Percentiles rank a stretch among this genome's conserved stretches.
Evolutionary conservation across 2,113 vertebrate species (phyloP).

Genomic region (Maccullochella peelii): DNA sequence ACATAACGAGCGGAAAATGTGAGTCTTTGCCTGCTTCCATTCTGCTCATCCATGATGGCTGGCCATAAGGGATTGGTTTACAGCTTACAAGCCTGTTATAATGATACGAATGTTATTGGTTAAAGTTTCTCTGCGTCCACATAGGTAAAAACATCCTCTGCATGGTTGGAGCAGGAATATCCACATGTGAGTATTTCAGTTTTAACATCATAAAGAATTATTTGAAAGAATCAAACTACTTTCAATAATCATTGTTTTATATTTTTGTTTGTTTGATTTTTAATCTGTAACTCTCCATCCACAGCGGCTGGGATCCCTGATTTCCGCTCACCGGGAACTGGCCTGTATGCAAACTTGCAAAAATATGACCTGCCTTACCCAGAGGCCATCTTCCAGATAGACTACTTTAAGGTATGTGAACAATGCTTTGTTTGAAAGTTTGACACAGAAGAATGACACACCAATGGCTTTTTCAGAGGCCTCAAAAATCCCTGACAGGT

Average conservation of each 20-base stretch:
- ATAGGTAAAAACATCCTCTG: slow-evolving; percentile 92
- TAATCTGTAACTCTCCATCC: slow-evolving; percentile 1
- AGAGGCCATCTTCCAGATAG: slow-evolving; percentile 93
- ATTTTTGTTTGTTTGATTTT: background rate
- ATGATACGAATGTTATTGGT: slow-evolving; percentile 9
- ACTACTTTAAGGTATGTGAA: slow-evolving; percentile 90
- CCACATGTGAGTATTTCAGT: slow-evolving; percentile 84
- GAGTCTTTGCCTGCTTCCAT: slow-evolving; percentile 53
- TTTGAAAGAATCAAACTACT: background rate
- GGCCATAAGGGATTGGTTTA: background rate
- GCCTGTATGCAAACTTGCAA: slow-evolving; percentile 92
- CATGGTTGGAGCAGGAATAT: slow-evolving; percentile 93
- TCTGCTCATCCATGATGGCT: background rate
- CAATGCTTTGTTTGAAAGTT: background rate
- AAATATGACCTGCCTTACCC: slow-evolving; percentile 93
- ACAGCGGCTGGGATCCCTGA: slow-evolving; percentile 94
- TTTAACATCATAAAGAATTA: background rate
- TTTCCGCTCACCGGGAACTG: slow-evolving; percentile 92
- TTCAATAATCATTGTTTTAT: background rate
- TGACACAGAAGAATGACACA: background rate
- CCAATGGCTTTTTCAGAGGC: background rate
- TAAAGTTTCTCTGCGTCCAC: slow-evolving; percentile 25
- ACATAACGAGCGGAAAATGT: slow-evolving; percentile 91
- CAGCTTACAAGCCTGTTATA: background rate
- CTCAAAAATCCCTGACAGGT: too few relatives aligned